Evolutionary conservation across 2,888 invertebrate species (phyloP).

Genomic region (Cataglyphis livida): DNA sequence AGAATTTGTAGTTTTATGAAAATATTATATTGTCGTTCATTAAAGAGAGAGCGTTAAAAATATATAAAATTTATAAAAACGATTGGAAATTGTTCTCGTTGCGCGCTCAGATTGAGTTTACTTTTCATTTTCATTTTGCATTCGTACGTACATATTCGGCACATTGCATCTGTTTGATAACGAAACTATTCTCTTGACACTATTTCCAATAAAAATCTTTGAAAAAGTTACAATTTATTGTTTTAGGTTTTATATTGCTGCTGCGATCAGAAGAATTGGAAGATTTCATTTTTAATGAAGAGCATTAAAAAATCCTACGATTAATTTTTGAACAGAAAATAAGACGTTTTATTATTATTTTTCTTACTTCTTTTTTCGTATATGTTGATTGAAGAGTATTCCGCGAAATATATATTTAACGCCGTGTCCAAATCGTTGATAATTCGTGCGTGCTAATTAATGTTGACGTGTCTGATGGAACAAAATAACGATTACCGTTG

Average conservation of each 20-base stretch:
- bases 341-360: constrained; percentile 9
- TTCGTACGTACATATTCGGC: not conserved
- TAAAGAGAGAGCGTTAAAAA: not conserved
- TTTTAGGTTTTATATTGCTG: not conserved
- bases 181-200: not conserved
- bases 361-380: constrained; percentile 15
- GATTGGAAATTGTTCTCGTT: not conserved
- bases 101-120: not conserved
- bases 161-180: not conserved
- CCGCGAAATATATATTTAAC: constrained; percentile 31
- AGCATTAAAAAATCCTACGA: no score
- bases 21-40: not conserved
- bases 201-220: not conserved
- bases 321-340: no score
- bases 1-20: not conserved
- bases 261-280: not conserved
- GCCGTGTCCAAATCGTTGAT: constrained; percentile 32
- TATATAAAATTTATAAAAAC: not conserved
- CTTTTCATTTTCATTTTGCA: not conserved
- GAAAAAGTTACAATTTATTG: not conserved
- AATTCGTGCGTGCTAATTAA: constrained; percentile 43
- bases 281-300: not conserved
- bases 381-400: not conserved
- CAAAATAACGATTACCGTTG: constrained; percentile 63
- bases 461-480: constrained; percentile 51